Base-by-base conservation (phyloP, 2,797 vertebrate genomes). In the Hydrophis major region DNA sequence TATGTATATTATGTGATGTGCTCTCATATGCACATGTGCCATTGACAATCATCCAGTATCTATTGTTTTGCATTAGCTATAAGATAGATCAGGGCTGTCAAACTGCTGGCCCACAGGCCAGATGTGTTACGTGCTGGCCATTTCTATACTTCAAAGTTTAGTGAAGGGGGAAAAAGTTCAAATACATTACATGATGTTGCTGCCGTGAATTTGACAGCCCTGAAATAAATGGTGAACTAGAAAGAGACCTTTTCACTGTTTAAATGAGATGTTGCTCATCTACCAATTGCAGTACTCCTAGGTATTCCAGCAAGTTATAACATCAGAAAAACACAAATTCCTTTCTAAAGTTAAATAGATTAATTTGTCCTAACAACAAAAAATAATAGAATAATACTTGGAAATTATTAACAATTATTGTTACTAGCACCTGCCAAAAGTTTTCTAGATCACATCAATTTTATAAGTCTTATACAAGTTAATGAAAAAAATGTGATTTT, bases 11-110 rank as follows among this genome's bases (percentile, higher is more conserved):
- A 59, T 88, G 83, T 57, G 89, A 86, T 16, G 28, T 61, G 86
- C 59, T 95, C 93, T 61, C 27, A 95, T 92, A 66, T 93, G 50
- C 47, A n/a, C 7, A 53, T 92, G 95, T 95, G 56, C 61, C 91
- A 92, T 93, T 88, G 95, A 60, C 53, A 88, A 92, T 25, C 11
- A 87, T 47, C 42, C 53, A 50, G 88, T 53, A 53, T 66, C 14
- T 4, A 55, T 53, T 42, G 47, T 78, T 47, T 61, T 61, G 57
- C 59, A 22, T 16, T 37, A 18, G 8, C 14, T 86, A 0, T 37
- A 53, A 57, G 14, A 3, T 66, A 87, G 8, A 25, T 2, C 53
- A 55, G 53, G 10, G 10, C 53, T 53, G 53, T 55, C 53, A 55
- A 55, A 55, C 10, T 55, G 11, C 53, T 2, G 53, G 11, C 11